Evolutionary conservation across 2,113 vertebrate species (phyloP).

Genomic region (Strix aluco): DNA sequence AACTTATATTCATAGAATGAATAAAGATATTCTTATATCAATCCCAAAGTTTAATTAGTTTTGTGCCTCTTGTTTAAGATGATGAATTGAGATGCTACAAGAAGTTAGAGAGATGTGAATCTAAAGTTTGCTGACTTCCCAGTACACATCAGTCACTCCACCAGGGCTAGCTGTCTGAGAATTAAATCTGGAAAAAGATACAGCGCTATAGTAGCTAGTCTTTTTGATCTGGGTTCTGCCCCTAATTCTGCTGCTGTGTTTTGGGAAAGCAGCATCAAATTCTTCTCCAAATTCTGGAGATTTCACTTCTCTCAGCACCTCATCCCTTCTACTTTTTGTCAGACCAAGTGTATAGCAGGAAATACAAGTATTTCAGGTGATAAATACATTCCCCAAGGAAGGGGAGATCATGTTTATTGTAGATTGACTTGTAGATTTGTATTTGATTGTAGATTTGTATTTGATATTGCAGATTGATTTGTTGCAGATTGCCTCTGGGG

Average conservation of each 20-base stretch:
- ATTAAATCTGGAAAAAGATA: neutral
- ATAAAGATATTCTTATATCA: neutral
- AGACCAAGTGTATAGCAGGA: neutral
- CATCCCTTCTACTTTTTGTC: neutral
- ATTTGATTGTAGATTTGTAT: neutral
- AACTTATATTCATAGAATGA: no score
- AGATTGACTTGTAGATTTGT: neutral
- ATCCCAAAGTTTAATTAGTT: neutral
- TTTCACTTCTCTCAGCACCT: neutral
- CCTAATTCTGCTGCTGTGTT: neutral
- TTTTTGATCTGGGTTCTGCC: neutral
- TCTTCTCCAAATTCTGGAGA: neutral
- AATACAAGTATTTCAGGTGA: neutral
- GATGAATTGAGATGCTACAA: neutral
- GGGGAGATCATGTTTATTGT: neutral
- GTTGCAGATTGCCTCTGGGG: neutral
- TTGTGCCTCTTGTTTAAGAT: neutral
- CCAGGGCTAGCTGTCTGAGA: neutral
- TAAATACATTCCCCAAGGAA: neutral
- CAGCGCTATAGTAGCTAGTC: rapidly evolving
- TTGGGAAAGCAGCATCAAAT: neutral
- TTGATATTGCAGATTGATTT: neutral
- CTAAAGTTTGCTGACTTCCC: neutral
- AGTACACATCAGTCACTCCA: neutral
- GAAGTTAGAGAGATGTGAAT: neutral